These are phyloP conservation scores for Chironomus striatipennis DNA, from an alignment of 1,140 invertebrate species.

Conservation along the genomic window DNA sequence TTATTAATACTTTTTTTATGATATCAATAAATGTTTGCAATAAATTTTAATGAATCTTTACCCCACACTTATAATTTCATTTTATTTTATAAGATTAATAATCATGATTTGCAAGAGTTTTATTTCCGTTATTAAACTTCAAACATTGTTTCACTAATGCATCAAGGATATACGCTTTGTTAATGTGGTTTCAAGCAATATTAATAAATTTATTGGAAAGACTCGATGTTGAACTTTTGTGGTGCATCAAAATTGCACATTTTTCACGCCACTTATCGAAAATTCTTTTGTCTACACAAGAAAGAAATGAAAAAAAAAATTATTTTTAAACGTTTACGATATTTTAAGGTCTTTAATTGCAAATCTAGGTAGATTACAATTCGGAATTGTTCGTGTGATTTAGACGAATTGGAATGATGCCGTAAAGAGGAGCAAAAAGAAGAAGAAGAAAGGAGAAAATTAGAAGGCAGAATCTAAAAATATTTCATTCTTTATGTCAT, in stretches of 20 bases:
- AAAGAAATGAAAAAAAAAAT: neutral
- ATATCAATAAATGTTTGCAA: too few species aligned
- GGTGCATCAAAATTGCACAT: neutral
- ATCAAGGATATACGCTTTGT: too few species aligned
- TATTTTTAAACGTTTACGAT: neutral
- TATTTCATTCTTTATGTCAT: neutral
- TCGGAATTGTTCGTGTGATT: neutral
- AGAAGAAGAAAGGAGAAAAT: neutral
- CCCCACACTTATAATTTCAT: too few species aligned
- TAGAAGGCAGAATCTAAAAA: neutral
- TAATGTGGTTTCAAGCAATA: too few species aligned
- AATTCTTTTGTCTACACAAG: neutral
- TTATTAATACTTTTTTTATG: too few species aligned
- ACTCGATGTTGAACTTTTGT: too few species aligned
- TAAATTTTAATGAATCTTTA: too few species aligned
- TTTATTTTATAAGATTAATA: too few species aligned
- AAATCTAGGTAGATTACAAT: neutral
- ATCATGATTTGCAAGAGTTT: too few species aligned
- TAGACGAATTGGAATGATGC: neutral
- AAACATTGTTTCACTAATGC: too few species aligned
- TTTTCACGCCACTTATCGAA: neutral
- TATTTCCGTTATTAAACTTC: too few species aligned
- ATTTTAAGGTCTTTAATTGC: neutral
- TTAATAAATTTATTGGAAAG: too few species aligned
- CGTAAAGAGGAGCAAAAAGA: neutral